These are phyloP conservation scores for Hydrozoanthus tunicans DNA, from an alignment of 64 coral and sea anemone species.

Conservation along the genomic window DNA sequence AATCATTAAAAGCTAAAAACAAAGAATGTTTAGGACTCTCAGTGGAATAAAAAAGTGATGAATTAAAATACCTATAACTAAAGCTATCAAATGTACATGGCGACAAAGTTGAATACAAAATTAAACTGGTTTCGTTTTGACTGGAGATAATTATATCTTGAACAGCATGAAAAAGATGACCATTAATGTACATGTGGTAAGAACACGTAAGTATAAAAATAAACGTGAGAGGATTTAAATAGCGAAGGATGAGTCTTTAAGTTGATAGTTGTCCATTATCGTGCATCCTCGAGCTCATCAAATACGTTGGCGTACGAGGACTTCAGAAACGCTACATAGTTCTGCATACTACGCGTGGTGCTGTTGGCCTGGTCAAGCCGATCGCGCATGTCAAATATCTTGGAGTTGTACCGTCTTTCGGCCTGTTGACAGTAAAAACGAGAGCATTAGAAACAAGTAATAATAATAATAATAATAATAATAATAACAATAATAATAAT, in stretches of 20 bases:
- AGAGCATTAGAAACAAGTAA: background rate
- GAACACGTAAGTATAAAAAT: background rate
- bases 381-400: constrained; percentile 94
- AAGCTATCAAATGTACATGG: background rate
- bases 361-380: constrained; percentile 92
- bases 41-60: background rate
- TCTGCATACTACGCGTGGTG: constrained; percentile 98
- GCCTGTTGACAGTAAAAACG: constrained; percentile 45
- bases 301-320: constrained; percentile 97
- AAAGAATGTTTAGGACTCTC: background rate
- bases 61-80: background rate
- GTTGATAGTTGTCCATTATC: constrained; percentile 22
- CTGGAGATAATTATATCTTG: background rate
- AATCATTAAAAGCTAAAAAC: background rate
- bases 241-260: background rate
- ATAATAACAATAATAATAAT: background rate
- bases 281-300: constrained; percentile 81
- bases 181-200: background rate
- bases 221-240: background rate
- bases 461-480: background rate
- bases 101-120: background rate
- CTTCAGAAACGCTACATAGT: constrained; percentile 96
- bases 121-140: background rate
- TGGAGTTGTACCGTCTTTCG: constrained; percentile 91
- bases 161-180: background rate